These are phyloP conservation scores for Hassar affinis DNA, from an alignment of 2,113 vertebrate genomes.

Conservation along the genomic window DNA sequence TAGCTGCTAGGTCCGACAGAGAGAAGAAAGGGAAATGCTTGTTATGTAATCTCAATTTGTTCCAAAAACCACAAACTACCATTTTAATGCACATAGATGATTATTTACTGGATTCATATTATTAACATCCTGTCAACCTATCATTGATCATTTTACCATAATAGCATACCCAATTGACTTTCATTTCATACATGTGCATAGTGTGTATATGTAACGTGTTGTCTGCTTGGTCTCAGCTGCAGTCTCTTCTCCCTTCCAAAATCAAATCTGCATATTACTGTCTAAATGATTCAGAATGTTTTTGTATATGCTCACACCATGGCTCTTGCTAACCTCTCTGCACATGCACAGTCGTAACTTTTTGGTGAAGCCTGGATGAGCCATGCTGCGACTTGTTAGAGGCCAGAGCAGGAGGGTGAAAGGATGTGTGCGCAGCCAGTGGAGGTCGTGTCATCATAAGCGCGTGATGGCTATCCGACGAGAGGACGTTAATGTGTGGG, in stretches of 20 bases:
- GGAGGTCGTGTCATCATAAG: slow-evolving; percentile 63
- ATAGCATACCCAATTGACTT: neutral
- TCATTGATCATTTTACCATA: neutral
- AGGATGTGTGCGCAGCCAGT: slow-evolving; percentile 48
- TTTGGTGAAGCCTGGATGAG: slow-evolving; percentile 61
- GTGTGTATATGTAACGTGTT: neutral
- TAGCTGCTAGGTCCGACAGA: neutral
- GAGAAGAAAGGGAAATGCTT: neutral
- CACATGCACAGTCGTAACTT: slow-evolving; percentile 23
- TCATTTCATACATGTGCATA: neutral
- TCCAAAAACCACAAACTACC: neutral
- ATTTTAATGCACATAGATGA: neutral
- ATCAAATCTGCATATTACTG: neutral
- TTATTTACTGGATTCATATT: neutral
- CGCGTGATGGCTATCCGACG: slow-evolving; percentile 86
- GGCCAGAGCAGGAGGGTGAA: slow-evolving; percentile 55
- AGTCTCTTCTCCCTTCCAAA: slow-evolving; percentile 41
- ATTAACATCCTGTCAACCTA: neutral
- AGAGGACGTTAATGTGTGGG: slow-evolving; percentile 93
- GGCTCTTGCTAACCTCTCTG: neutral
- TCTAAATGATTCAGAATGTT: neutral
- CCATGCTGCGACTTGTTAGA: slow-evolving; percentile 79
- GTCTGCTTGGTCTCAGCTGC: neutral
- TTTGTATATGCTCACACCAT: neutral
- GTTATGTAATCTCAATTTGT: neutral